These are phyloP conservation scores for Drosophila pachea DNA, from an alignment of 1,140 invertebrate genomes.

Conservation along the genomic window DNA sequence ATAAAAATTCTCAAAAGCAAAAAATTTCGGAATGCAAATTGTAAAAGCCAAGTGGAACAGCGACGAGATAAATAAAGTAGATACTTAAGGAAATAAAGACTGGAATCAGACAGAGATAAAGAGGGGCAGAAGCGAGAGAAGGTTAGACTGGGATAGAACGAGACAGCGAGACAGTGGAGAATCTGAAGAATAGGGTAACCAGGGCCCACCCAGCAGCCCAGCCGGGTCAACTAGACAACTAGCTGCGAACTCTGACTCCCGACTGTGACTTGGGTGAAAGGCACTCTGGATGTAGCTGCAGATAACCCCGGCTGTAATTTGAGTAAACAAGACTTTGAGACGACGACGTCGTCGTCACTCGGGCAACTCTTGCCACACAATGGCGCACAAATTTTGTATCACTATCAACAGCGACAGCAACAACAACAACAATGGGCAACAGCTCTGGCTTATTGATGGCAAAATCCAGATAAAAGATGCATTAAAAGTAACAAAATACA, in stretches of 20 bases:
- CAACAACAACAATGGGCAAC: slow-evolving; percentile 43
- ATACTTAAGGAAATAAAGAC: slow-evolving; percentile 31
- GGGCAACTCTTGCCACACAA: slow-evolving; percentile 57
- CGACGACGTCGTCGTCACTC: slow-evolving; percentile 38
- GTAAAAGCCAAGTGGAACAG: slow-evolving; percentile 32
- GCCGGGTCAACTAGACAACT: slow-evolving; percentile 52
- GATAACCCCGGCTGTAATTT: slow-evolving; percentile 70
- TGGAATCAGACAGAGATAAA: slow-evolving; percentile 3
- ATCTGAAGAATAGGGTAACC: background rate
- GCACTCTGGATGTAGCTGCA: slow-evolving; percentile 44
- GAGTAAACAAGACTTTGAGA: slow-evolving; percentile 66
- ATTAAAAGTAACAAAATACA: slow-evolving; percentile 77
- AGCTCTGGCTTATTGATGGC: slow-evolving; percentile 61
- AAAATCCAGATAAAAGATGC: slow-evolving; percentile 76
- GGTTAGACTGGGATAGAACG: background rate
- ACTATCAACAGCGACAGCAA: slow-evolving; percentile 47
- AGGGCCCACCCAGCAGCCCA: slow-evolving; percentile 19
- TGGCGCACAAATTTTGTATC: slow-evolving; percentile 73
- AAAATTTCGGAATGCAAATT: slow-evolving; percentile 43
- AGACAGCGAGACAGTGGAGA: background rate
- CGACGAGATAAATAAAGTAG: slow-evolving; percentile 34
- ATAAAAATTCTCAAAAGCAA: slow-evolving; percentile 23
- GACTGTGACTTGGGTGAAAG: slow-evolving; percentile 34
- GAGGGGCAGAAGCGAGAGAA: background rate
- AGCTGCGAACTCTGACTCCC: slow-evolving; percentile 37